Conservation (phyloP, 2,888 invertebrate genomes). For the Thereva unica region DNA sequence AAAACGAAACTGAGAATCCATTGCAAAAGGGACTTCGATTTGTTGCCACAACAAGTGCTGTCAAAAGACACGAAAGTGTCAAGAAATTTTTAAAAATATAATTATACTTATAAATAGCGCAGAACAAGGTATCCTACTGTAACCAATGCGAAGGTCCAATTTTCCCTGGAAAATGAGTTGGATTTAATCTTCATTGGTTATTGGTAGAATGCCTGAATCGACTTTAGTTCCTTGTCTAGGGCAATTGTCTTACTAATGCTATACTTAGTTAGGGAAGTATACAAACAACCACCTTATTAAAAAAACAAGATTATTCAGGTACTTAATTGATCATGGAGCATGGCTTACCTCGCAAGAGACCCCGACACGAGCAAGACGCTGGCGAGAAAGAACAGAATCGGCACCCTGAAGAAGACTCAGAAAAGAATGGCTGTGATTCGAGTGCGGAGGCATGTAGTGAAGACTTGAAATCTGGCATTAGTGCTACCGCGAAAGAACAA, state of each 20-base stretch:
- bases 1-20: slow-evolving; percentile 35
- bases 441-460: too few relatives aligned
- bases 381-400: too few relatives aligned
- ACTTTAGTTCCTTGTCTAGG: slow-evolving; percentile 36
- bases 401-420: too few relatives aligned
- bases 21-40: slow-evolving; percentile 38
- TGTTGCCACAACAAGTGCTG: neutral
- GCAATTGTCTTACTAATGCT: slow-evolving; percentile 15
- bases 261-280: slow-evolving; percentile 1
- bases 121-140: slow-evolving; percentile 52
- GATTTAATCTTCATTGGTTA: slow-evolving; percentile 59
- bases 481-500: too few relatives aligned
- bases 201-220: slow-evolving; percentile 53
- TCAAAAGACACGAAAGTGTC: neutral
- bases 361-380: neutral
- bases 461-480: too few relatives aligned
- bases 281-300: slow-evolving; percentile 8
- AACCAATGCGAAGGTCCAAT: slow-evolving; percentile 60
- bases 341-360: neutral
- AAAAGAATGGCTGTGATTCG: too few relatives aligned
- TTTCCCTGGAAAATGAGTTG: slow-evolving; percentile 52
- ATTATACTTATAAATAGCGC: neutral
- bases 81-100: neutral
- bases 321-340: neutral
- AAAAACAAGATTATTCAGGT: neutral